A percentile compares a stretch with the other conserved stretches of the same genome.
Conservation (phyloP, 2,113 vertebrate species). For the Australoheros scitulus region DNA sequence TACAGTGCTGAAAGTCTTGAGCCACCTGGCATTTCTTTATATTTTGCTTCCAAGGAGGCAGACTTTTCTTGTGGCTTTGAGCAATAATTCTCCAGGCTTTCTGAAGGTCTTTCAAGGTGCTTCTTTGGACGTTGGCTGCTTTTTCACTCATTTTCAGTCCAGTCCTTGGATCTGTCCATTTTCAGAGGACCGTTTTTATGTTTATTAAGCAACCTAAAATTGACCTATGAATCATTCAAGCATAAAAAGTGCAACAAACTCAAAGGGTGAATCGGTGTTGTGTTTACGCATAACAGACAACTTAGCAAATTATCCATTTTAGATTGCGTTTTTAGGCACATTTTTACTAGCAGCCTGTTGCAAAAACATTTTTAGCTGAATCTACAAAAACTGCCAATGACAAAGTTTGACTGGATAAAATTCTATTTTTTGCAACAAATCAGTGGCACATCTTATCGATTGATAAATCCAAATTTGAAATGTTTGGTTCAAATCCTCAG, state of each 20-base stretch:
- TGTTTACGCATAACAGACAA: neutral
- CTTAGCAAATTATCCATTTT: neutral
- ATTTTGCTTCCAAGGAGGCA: too few species aligned
- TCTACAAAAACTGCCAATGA: neutral
- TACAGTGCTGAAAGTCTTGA: too few species aligned
- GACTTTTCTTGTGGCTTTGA: too few species aligned
- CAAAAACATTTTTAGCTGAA: neutral
- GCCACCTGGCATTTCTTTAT: too few species aligned
- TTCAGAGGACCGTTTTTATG: neutral
- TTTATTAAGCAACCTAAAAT: neutral
- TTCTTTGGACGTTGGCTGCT: too few species aligned
- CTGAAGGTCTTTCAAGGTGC: too few species aligned
- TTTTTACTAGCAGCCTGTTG: neutral
- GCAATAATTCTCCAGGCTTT: too few species aligned
- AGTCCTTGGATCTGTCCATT: neutral
- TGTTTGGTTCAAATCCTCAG: neutral
- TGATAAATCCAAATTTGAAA: neutral
- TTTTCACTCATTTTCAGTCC: neutral
- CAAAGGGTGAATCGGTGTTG: neutral
- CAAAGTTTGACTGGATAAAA: too few species aligned
- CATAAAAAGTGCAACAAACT: neutral
- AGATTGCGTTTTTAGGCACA: too few species aligned
- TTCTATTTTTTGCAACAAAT: neutral
- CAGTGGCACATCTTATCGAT: accelerated
- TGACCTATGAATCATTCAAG: neutral